Conservation (phyloP, 2,888 invertebrate genomes). For the Diarsia rubi region DNA sequence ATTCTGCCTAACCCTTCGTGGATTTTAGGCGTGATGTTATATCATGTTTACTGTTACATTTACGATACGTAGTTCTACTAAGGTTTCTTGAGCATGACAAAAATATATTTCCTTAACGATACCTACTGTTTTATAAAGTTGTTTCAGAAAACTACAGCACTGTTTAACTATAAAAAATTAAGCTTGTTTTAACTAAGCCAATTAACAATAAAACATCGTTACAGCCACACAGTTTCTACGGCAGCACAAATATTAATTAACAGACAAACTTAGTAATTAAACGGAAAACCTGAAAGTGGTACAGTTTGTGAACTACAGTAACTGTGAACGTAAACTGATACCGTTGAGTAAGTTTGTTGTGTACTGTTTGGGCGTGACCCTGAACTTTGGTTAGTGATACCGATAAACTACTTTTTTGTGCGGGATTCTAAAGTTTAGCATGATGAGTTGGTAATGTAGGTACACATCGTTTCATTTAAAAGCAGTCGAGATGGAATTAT, state of each 20-base stretch:
- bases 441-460: not conserved
- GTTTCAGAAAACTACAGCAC: not conserved
- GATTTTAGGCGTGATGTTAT: too few relatives aligned
- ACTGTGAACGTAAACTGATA: conserved; percentile 18
- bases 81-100: not conserved
- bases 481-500: not conserved
- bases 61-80: not conserved
- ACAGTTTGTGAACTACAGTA: conserved; percentile 30
- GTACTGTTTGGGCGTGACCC: conserved; percentile 1
- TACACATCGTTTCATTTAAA: not conserved
- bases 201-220: not conserved
- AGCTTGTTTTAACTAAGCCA: conserved; percentile 7
- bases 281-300: conserved; percentile 21
- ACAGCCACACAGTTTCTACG: not conserved
- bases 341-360: conserved; percentile 3
- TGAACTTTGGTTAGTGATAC: conserved; percentile 13
- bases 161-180: not conserved
- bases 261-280: conserved; percentile 42
- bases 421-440: not conserved
- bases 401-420: not conserved
- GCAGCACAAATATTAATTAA: conserved; percentile 48
- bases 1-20: too few relatives aligned
- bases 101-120: not conserved
- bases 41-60: not conserved
- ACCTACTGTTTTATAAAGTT: not conserved